Conservation (phyloP, 2,888 invertebrate species). For the Oxystoma pomonae region DNA sequence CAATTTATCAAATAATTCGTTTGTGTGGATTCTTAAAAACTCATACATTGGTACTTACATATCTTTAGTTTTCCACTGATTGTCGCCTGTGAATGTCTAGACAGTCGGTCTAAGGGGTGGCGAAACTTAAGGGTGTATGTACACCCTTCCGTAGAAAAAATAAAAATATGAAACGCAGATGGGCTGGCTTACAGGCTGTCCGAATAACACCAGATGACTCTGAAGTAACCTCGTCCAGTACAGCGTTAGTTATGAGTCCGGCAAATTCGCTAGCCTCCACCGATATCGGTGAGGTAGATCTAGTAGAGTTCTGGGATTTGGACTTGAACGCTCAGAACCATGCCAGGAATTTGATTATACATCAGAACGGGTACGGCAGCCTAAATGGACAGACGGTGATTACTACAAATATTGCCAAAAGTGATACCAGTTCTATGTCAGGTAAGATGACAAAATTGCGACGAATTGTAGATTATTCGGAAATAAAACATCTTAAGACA, state of each 20-base stretch:
- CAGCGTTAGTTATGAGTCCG: slow-evolving; percentile 64
- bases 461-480: too few species aligned
- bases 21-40: too few species aligned
- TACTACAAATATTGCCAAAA: slow-evolving; percentile 41
- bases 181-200: slow-evolving; percentile 64
- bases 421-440: slow-evolving; percentile 50
- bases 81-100: not conserved
- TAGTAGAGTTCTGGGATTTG: slow-evolving; percentile 80
- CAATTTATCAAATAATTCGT: too few species aligned
- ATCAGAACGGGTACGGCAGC: slow-evolving; percentile 43
- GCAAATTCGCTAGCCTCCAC: slow-evolving; percentile 71
- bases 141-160: not conserved
- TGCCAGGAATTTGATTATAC: slow-evolving; percentile 39
- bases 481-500: too few species aligned
- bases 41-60: too few species aligned
- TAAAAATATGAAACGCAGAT: slow-evolving; percentile 65
- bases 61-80: too few species aligned
- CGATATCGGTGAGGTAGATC: slow-evolving; percentile 70
- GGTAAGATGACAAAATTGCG: slow-evolving; percentile 37
- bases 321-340: slow-evolving; percentile 53
- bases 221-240: slow-evolving; percentile 73
- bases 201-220: slow-evolving; percentile 67
- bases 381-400: slow-evolving; percentile 44
- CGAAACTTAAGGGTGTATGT: too few species aligned
- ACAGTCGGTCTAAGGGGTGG: not conserved